These are phyloP conservation scores for Bruchidius siliquastri DNA, from an alignment of 2,888 invertebrate genomes.

Conservation along the genomic window DNA sequence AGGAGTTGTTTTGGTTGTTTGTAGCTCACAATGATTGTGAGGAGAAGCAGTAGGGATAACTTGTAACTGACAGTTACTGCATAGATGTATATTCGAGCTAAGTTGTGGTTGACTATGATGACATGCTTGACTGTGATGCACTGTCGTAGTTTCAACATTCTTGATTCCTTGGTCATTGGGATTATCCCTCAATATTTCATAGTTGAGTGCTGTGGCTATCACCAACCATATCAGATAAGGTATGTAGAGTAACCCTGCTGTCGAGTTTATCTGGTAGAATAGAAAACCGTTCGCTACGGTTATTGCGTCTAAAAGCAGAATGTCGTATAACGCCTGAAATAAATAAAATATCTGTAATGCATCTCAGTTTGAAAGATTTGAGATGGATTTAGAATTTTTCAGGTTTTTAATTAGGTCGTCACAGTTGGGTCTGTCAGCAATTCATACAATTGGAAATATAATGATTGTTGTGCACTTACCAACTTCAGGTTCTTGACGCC, in stretches of 20 bases:
- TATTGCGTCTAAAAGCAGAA: constrained; percentile 54
- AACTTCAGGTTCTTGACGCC: constrained; percentile 64
- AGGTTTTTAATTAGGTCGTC: no score
- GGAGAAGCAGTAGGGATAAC: neutral
- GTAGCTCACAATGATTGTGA: no score
- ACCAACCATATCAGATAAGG: constrained; percentile 75
- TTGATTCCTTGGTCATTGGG: constrained; percentile 20
- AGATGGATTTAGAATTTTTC: no score
- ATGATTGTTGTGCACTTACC: constrained; percentile 51
- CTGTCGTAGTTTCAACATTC: neutral
- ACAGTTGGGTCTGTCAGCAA: no score
- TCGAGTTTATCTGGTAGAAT: constrained; percentile 60
- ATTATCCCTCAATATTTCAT: constrained; percentile 61
- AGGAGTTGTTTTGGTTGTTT: no score
- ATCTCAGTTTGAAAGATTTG: no score
- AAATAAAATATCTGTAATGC: no score
- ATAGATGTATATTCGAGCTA: neutral
- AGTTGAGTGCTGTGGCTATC: constrained; percentile 66
- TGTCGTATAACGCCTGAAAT: constrained; percentile 62
- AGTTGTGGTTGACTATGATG: neutral
- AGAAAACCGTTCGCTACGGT: constrained; percentile 55
- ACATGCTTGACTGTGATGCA: neutral
- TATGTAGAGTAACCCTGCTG: constrained; percentile 63
- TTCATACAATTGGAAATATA: no score
- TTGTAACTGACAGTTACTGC: neutral